These are phyloP conservation scores for Smithornis capensis DNA, from an alignment of 2,113 vertebrate species.

Conservation along the genomic window DNA sequence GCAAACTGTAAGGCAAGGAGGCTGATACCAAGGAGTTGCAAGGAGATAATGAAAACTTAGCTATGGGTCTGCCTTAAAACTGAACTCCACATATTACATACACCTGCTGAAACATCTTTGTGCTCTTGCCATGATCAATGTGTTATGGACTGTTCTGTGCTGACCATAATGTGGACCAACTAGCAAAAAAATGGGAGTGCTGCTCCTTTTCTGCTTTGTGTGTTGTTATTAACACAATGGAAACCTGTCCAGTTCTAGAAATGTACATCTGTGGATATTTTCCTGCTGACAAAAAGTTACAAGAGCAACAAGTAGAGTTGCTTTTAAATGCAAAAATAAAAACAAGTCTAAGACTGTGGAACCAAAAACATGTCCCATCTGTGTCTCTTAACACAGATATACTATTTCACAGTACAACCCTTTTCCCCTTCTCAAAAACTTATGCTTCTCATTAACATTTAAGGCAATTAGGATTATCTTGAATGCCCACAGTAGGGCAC, in stretches of 20 bases:
- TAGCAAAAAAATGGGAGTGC: not conserved
- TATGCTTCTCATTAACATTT: slow-evolving; percentile 78
- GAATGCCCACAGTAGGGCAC: slow-evolving; percentile 78
- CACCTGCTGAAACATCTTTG: not conserved
- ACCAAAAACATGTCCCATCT: slow-evolving; percentile 30
- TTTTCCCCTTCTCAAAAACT: slow-evolving; percentile 60
- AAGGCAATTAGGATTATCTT: slow-evolving; percentile 80
- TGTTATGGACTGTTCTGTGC: not conserved
- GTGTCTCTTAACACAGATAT: slow-evolving; percentile 47
- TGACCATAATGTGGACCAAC: fast-evolving
- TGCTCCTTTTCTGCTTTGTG: not conserved
- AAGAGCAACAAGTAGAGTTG: not conserved
- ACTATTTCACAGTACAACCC: slow-evolving; percentile 39
- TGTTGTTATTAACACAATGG: not conserved
- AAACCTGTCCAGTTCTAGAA: not conserved
- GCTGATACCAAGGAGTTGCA: not conserved
- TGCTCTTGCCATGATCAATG: not conserved
- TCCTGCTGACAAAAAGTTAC: not conserved
- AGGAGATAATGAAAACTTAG: not conserved
- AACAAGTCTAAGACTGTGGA: not conserved
- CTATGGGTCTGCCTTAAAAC: not conserved
- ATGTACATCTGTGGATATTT: fast-evolving
- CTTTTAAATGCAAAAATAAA: slow-evolving; percentile 3
- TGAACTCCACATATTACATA: not conserved
- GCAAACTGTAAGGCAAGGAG: not conserved